Percentiles rank a stretch among this genome's conserved stretches.
Conservation (phyloP, 2,113 vertebrate genomes). For the Lipophrys pholis region DNA sequence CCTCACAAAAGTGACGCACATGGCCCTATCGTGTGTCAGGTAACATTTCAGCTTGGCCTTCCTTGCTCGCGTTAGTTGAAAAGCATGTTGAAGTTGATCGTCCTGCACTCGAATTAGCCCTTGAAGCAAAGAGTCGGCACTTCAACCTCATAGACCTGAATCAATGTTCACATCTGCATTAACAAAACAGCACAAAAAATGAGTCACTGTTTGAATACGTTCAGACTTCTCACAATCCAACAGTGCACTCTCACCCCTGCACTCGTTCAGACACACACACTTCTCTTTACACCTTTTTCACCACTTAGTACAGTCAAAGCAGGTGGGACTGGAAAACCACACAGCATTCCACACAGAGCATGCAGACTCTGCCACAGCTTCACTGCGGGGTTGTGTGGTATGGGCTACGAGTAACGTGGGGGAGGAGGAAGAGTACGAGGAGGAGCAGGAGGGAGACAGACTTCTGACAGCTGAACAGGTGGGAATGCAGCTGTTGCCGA, state of each 20-base stretch:
- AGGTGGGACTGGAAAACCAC: conserved; percentile 57
- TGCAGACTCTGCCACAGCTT: conserved; percentile 72
- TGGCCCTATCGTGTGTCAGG: conserved; percentile 5
- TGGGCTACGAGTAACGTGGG: conserved; percentile 47
- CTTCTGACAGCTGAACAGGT: conserved; percentile 59
- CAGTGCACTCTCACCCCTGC: conserved; percentile 35
- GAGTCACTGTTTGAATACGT: conserved; percentile 46
- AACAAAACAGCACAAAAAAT: conserved; percentile 38
- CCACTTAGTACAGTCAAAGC: conserved; percentile 65
- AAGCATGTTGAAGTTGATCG: background rate
- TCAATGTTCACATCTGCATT: conserved; percentile 10
- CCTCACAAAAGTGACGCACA: background rate
- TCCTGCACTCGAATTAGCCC: background rate
- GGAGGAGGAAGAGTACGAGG: no score
- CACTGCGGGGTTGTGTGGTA: conserved; percentile 46
- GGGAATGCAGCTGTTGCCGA: conserved; percentile 62
- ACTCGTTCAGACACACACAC: conserved; percentile 41
- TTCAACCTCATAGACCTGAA: conserved; percentile 3
- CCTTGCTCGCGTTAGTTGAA: background rate
- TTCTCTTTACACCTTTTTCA: conserved; percentile 17
- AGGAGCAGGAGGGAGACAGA: conserved; percentile 42
- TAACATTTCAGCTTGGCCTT: background rate
- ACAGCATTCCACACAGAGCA: conserved; percentile 76
- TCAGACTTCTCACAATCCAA: conserved; percentile 15
- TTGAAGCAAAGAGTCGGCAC: background rate